Evolutionary conservation across 2,113 vertebrate genomes (phyloP).

Genomic region (Tiliqua scincoides): DNA sequence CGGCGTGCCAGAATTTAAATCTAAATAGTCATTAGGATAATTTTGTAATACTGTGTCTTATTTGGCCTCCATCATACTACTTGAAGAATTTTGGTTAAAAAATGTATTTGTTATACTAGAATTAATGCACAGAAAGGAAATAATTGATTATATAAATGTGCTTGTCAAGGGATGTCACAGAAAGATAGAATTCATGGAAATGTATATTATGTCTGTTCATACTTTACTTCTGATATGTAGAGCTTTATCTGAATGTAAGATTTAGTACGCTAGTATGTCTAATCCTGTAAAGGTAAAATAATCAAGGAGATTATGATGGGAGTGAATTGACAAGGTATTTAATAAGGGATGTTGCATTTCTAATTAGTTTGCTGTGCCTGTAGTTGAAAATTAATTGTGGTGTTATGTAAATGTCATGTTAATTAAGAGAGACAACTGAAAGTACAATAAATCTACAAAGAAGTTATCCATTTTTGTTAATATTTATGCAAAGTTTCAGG

Average conservation of each 20-base stretch:
- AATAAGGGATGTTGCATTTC: slow-evolving; percentile 66
- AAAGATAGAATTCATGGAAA: not conserved
- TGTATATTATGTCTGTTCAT: not conserved
- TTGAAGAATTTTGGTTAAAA: not conserved
- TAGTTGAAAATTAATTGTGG: slow-evolving; percentile 72
- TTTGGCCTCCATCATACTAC: not conserved
- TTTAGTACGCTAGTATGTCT: slow-evolving; percentile 10
- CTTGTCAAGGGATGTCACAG: not conserved
- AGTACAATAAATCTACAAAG: slow-evolving; percentile 67
- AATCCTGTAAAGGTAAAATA: slow-evolving; percentile 53
- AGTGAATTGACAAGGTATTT: slow-evolving; percentile 66
- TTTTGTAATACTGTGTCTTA: too few species aligned
- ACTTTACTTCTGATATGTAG: slow-evolving; percentile 11
- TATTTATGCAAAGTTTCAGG: slow-evolving; percentile 51
- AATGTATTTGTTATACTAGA: not conserved
- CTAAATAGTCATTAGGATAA: not conserved
- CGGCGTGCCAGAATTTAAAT: not conserved
- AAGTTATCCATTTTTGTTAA: slow-evolving; percentile 58
- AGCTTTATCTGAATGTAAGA: slow-evolving; percentile 7
- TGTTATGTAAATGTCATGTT: slow-evolving; percentile 78
- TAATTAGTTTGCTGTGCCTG: slow-evolving; percentile 69
- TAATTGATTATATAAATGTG: not conserved
- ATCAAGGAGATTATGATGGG: slow-evolving; percentile 45
- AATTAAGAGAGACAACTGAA: slow-evolving; percentile 72
- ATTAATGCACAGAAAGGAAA: not conserved